A percentile compares a stretch with the other conserved stretches of the same genome.
These are phyloP conservation scores for Drosophila demipolita DNA, from an alignment of 2,888 invertebrate species.

Conservation along the genomic window DNA sequence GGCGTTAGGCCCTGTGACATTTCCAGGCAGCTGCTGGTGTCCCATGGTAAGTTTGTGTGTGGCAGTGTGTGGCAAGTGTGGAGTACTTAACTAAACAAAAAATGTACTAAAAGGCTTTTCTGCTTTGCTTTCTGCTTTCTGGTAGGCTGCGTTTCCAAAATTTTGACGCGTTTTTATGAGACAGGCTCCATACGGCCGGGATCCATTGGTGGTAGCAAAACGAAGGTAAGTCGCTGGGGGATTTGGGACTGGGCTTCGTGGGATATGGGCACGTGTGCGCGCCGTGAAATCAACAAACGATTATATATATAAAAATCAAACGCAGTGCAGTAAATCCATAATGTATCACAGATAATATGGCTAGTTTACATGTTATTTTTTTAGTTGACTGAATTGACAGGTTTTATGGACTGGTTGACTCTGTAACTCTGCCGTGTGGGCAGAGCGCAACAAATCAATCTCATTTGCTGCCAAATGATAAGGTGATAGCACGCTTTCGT, in stretches of 20 bases:
- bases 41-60: constrained; percentile 90
- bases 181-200: constrained; percentile 98
- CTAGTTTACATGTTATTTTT: constrained; percentile 66
- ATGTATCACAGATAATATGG: constrained; percentile 67
- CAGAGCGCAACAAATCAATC: constrained; percentile 82
- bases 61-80: constrained; percentile 52
- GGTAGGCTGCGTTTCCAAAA: constrained; percentile 96
- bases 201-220: constrained; percentile 97
- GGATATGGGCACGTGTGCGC: constrained; percentile 50
- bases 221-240: constrained; percentile 89
- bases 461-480: constrained; percentile 65
- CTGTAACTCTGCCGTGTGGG: constrained; percentile 5
- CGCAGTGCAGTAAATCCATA: constrained; percentile 76
- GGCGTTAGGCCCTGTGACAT: constrained; percentile 99
- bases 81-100: background rate
- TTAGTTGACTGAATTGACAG: constrained; percentile 29
- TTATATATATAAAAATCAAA: constrained; percentile 77
- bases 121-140: constrained; percentile 14
- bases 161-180: constrained; percentile 97
- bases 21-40: constrained; percentile 96
- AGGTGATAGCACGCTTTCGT: constrained; percentile 53
- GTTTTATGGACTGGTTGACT: constrained; percentile 51
- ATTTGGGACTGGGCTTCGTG: constrained; percentile 33
- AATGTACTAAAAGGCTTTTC: constrained; percentile 5
- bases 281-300: constrained; percentile 74